These are phyloP conservation scores for Notospermus geniculatus DNA, from an alignment of 1,140 invertebrate genomes.

Conservation along the genomic window DNA sequence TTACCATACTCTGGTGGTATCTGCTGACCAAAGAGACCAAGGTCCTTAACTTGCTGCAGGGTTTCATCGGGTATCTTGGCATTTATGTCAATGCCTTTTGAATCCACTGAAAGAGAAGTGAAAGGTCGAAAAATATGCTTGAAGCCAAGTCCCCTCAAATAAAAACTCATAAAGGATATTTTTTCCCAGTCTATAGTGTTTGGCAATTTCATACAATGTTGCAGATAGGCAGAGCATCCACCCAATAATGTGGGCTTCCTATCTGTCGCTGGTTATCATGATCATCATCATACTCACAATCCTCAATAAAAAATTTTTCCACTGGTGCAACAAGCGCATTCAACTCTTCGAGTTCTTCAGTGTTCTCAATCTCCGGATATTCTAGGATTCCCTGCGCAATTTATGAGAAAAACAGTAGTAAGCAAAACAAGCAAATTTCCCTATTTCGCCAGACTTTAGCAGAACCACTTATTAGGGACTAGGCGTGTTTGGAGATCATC, in stretches of 20 bases:
- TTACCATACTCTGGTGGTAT: conserved; percentile 52
- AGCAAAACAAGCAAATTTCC: no score
- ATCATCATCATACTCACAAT: conserved; percentile 31
- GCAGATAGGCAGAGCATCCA: no score
- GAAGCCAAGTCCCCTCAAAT: background rate
- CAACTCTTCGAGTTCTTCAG: conserved; percentile 43
- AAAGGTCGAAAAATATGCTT: background rate
- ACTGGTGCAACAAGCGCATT: conserved; percentile 46
- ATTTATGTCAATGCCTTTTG: conserved; percentile 42
- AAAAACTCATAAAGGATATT: background rate
- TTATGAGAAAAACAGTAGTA: no score
- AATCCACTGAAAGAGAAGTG: conserved; percentile 44
- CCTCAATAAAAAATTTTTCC: conserved; percentile 46
- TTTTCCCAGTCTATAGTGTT: no score
- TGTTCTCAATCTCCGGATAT: conserved; percentile 41
- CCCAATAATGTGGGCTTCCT: no score
- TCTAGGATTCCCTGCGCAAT: conserved; percentile 43
- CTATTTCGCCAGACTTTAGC: no score
- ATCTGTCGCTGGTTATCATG: no score
- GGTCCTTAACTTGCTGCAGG: conserved; percentile 40
- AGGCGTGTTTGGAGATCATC: no score
- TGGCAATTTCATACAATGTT: no score
- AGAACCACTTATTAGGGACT: no score
- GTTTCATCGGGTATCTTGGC: conserved; percentile 45
- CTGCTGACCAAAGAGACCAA: conserved; percentile 51